Conservation (phyloP, 2,113 vertebrate species). For the Ceyx cyanopectus region DNA sequence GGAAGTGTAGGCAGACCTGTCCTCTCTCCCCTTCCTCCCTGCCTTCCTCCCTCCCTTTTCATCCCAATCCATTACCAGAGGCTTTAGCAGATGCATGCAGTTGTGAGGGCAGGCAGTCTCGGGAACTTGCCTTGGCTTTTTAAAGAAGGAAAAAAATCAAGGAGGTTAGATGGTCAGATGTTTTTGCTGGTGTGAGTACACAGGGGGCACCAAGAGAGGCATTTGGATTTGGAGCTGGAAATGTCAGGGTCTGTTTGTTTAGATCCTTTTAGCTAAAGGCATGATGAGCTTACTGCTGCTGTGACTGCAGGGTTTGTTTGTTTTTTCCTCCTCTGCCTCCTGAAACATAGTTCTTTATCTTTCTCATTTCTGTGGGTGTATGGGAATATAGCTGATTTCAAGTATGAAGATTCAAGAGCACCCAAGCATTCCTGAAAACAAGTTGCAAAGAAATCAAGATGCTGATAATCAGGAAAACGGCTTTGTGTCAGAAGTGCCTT, state of each 20-base stretch:
- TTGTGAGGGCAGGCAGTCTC: slow-evolving; percentile 35
- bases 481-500: slow-evolving; percentile 83
- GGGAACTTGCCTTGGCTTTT: slow-evolving; percentile 26
- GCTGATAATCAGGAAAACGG: slow-evolving; percentile 79
- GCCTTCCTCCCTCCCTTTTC: slow-evolving; percentile 29
- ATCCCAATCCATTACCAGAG: slow-evolving; percentile 1
- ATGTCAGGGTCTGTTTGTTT: slow-evolving; percentile 46
- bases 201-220: slow-evolving; percentile 40
- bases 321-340: background rate
- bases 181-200: slow-evolving; percentile 57
- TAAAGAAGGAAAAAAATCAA: slow-evolving; percentile 67
- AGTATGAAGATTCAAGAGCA: slow-evolving; percentile 97
- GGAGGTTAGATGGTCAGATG: slow-evolving; percentile 75
- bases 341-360: background rate
- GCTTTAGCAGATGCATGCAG: slow-evolving; percentile 49
- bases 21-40: background rate
- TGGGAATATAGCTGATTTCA: slow-evolving; percentile 81
- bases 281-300: slow-evolving; percentile 61
- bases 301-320: background rate
- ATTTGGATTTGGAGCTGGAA: slow-evolving; percentile 28
- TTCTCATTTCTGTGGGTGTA: background rate
- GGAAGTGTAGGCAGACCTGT: background rate
- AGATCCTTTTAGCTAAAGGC: slow-evolving; percentile 62
- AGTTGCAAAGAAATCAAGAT: slow-evolving; percentile 77
- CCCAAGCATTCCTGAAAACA: slow-evolving; percentile 81